Base-by-base conservation (phyloP, 2,113 vertebrate species). In the Plecotus auritus region DNA sequence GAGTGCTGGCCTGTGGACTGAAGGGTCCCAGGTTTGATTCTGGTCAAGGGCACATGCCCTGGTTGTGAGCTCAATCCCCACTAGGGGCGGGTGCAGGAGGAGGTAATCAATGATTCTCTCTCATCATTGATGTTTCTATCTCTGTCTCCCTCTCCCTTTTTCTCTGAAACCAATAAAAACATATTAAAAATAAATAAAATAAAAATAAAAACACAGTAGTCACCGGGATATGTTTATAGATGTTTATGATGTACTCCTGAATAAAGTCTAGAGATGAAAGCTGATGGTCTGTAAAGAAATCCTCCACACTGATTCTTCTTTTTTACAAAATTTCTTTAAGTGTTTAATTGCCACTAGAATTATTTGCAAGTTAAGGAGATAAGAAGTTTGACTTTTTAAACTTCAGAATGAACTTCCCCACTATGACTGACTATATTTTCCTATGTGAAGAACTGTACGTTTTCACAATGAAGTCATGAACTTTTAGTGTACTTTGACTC, bases 381-480 rank as follows among this genome's bases (percentile, higher is more conserved):
- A 87, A 89, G 14, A 64, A 18, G 64, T 81, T 59, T 92, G 95
- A 77, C 92, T 95, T 94, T 96, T 95, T 96, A 90, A 96, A 95
- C 95, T 95, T 97, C 69, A 92, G 66, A 94, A 54, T 69, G 67
- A 94, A 82, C 47, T 96, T 93, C 26, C 28, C 26, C 78, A 35
- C 37, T 88, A 54, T 93, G 56, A 37, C 49, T 86, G 61, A 32
- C 49, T 94, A 1, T 90, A 17, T 90, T 96, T 93, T 28, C 73
- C 77, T 73, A 20, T 67, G 78, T 74, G 73, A 86, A 84, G 54
- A 94, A 80, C 35, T 96, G 1, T 61, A 87, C 13, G 9, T 94
- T 96, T 96, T 96, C 78, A 93, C 42, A 94, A 66, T 76, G 61
- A 96, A 96, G 90, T 66, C 54, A 66, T 95, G 91, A 95, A 90